phyloP scores from a whole-genome alignment of 2,113 vertebrate genomes.

The Pyxicephalus adspersus region DNA sequence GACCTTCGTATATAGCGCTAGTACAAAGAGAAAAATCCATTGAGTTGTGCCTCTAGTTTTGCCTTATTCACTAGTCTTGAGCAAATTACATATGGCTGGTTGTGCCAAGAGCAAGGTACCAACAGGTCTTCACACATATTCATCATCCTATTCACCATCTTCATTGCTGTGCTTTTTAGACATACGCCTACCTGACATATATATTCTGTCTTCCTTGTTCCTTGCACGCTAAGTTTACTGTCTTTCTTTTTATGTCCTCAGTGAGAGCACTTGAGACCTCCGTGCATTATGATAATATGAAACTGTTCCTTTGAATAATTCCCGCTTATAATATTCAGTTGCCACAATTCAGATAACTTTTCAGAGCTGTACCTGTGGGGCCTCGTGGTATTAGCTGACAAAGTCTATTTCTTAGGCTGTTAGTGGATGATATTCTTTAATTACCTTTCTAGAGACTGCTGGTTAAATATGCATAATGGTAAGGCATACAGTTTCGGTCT shows the following conservation, averaged over 20 bases:
- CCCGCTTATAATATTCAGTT: constrained; percentile 24
- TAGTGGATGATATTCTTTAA: constrained; percentile 17
- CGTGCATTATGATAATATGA: constrained; percentile 11
- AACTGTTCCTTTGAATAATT: constrained; percentile 26
- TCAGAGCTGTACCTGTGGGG: not conserved
- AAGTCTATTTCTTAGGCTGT: not conserved
- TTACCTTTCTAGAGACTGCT: constrained; percentile 21
- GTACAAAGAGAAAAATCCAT: no score
- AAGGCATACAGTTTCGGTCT: not conserved
- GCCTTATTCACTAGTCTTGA: no score
- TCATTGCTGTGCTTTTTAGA: no score
- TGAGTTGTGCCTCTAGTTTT: no score
- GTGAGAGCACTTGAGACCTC: not conserved
- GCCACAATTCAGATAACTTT: not conserved
- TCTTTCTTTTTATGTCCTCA: not conserved
- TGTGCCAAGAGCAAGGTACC: no score
- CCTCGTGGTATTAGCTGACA: not conserved
- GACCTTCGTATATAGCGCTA: no score
- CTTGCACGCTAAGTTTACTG: not conserved
- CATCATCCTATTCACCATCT: no score
- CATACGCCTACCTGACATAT: no score
- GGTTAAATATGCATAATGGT: not conserved
- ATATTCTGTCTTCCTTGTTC: not conserved
- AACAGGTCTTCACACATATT: no score
- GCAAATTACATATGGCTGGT: no score